A percentile compares a stretch with the other conserved stretches of the same genome.
phyloP scores from a whole-genome alignment of 2,888 invertebrate species.

The Cylindroiulus punctatus region DNA sequence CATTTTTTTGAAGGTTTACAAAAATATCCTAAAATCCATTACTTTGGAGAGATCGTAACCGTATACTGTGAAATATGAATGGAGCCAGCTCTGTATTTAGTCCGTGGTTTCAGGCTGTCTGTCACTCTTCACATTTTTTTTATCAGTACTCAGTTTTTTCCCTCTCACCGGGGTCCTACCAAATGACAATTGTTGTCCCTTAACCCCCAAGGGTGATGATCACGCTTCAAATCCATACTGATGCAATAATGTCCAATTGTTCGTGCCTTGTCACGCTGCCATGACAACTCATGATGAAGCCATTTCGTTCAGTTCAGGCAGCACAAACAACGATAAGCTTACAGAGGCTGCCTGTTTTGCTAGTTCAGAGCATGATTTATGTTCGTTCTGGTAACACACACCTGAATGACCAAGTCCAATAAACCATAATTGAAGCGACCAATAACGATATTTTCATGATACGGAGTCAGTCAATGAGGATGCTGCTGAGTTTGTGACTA shows the following conservation, averaged over 20 bases:
- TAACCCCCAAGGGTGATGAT: conserved; percentile 40
- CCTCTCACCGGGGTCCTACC: neutral
- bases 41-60: too few species aligned
- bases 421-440: neutral
- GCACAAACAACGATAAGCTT: conserved; percentile 10
- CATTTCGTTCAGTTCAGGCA: conserved; percentile 36
- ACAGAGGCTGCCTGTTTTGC: neutral
- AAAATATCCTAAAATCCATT: too few species aligned
- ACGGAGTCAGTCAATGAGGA: too few species aligned
- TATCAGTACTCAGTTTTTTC: neutral
- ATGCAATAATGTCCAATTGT: conserved; percentile 43
- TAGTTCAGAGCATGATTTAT: neutral
- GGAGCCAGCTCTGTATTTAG: neutral
- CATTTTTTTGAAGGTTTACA: too few species aligned
- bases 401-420: neutral
- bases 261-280: conserved; percentile 48
- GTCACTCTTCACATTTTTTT: neutral
- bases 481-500: too few species aligned
- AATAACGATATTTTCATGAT: too few species aligned
- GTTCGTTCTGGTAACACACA: neutral
- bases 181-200: conserved; percentile 50
- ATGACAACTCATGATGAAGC: conserved; percentile 50
- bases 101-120: neutral
- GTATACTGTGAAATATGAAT: too few species aligned
- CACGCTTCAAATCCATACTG: conserved; percentile 46